phyloP scores from a whole-genome alignment of 2,888 invertebrate genomes.

The Gerris lacustris region DNA sequence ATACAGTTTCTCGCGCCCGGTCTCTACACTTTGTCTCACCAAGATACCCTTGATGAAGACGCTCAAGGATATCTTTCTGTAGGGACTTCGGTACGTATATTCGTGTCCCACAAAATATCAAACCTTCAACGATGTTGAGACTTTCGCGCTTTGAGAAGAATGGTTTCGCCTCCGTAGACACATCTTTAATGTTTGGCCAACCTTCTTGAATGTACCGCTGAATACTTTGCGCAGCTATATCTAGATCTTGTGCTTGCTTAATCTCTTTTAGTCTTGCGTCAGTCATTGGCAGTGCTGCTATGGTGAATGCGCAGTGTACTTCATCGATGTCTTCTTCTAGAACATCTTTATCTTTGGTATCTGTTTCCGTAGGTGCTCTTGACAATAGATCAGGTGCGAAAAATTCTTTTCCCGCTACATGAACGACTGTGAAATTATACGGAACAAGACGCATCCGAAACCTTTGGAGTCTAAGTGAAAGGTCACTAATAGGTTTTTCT shows the following conservation, averaged over 20 bases:
- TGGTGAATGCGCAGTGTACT: not conserved
- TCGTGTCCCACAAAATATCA: not conserved
- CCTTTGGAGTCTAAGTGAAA: not conserved
- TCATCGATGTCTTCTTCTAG: not conserved
- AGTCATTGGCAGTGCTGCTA: not conserved
- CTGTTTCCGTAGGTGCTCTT: not conserved
- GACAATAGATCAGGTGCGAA: not conserved
- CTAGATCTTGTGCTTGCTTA: not conserved
- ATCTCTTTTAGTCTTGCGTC: not conserved
- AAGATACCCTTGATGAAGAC: not conserved
- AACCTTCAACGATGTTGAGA: not conserved
- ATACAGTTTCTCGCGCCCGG: not conserved
- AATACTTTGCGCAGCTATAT: not conserved
- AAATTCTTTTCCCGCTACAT: not conserved
- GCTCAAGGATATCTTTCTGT: not conserved
- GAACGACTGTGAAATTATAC: not conserved
- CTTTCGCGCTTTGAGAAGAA: not conserved
- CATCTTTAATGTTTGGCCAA: not conserved
- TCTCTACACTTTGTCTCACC: not conserved
- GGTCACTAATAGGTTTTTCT: not conserved
- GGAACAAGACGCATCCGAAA: not conserved
- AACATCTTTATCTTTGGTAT: not conserved
- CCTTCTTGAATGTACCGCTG: not conserved
- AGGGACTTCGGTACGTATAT: not conserved
- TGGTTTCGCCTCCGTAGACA: not conserved